phyloP scores from a whole-genome alignment of 2,797 vertebrate species.

The Parotocinclus haroldoi region DNA sequence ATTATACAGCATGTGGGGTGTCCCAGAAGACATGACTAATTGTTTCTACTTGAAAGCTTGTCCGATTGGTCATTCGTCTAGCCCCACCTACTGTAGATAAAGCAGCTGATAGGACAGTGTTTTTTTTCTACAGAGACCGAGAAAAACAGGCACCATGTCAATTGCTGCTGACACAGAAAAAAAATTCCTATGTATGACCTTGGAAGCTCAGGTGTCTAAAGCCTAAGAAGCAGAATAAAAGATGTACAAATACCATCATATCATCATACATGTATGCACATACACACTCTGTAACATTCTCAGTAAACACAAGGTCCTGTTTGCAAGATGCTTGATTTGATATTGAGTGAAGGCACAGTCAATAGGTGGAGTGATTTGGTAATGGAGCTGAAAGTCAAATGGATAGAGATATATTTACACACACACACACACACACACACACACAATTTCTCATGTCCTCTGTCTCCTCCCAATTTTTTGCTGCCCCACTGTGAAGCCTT shows the following conservation, averaged over 20 bases:
- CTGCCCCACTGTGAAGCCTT: conserved; percentile 41
- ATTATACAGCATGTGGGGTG: conserved; percentile 44
- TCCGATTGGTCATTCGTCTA: conserved; percentile 34
- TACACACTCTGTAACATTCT: not conserved
- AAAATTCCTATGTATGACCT: conserved; percentile 44
- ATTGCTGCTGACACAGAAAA: conserved; percentile 37
- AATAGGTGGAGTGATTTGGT: conserved; percentile 29
- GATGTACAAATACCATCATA: conserved; percentile 33
- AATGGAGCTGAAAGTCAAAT: conserved; percentile 12
- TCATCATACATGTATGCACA: conserved; percentile 24
- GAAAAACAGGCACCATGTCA: conserved; percentile 45
- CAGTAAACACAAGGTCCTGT: conserved; percentile 3
- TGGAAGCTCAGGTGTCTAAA: conserved; percentile 52
- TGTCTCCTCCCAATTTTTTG: conserved; percentile 19
- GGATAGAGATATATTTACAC: conserved; percentile 17
- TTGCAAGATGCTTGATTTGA: conserved; percentile 17
- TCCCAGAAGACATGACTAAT: conserved; percentile 48
- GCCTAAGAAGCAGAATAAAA: conserved; percentile 31
- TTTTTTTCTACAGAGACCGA: conserved; percentile 32
- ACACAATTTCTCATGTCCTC: conserved; percentile 23
- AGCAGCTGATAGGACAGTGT: conserved; percentile 41
- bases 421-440: conserved; percentile 33
- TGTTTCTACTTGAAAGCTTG: conserved; percentile 42
- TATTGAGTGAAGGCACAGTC: conserved; percentile 24
- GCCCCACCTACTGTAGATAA: conserved; percentile 33